Evolutionary conservation across 2,888 invertebrate species (phyloP), one percentile per base, ranked within the genome.

Genomic region (Drosophila hawaiiensis): DNA sequence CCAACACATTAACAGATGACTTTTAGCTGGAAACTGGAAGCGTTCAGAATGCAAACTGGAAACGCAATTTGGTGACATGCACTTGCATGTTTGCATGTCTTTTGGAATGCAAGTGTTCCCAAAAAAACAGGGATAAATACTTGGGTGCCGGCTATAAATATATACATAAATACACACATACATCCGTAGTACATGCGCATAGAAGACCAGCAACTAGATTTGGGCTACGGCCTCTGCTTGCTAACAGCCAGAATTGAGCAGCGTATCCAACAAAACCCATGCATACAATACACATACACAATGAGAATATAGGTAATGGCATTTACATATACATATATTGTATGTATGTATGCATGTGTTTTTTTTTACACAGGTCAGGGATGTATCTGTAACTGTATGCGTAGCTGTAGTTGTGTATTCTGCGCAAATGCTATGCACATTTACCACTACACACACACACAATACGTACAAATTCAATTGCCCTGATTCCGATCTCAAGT

Each of bases 331-430:
- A 67, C 47, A 50, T 55, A 47, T 39, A 61, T 29, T n/a, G 31
- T 16, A 59, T 73, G 52, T 61, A 54, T 65, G 56, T 55, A 52
- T 60, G 64, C 50, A 60, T 50, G 28, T 59, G 28, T 50, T 16
- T 68, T 68, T 73, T 55, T 19, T 55, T 55, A 71, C 80, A 83
- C 83, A 84, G 84, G 84, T 84, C 84, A 85, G 89, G 84, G 80
- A 85, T 84, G 85, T 72, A 63, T 56, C 60, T 68, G 52, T 62
- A 50, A 59, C 60, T 63, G 74, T 60, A 64, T 63, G 41, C 41
- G 43, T 41, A 22, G 29, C 22, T 41, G 39, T 28, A 28, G 37
- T 19, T 61, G n/a, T 29, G 56, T 59, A 67, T 59, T 47, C 73
- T 77, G 73, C 78, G 78, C 78, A 76, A 76, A 47, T 62, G 70